Evolutionary conservation across 1,140 invertebrate genomes (phyloP), one percentile per base, ranked within the genome.

Genomic region (Cotesia chilonis): DNA sequence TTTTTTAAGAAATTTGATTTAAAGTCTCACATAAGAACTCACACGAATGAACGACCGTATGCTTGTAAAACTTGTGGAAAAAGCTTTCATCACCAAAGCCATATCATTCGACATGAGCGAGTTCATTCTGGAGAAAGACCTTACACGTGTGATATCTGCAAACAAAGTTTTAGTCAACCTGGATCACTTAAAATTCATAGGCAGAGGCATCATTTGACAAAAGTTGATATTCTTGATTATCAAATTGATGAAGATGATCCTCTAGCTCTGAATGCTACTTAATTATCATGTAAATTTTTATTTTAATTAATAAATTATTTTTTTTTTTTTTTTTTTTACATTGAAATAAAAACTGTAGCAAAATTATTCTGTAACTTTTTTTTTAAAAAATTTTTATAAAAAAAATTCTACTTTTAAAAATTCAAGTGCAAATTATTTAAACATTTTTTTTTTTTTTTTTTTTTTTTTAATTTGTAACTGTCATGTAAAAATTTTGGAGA

Each of bases 1-100:
- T 86, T 86, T 65, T 85, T 85, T 70, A 85, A 86, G n/a, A 84
- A 82, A 36, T 84, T 83, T 28, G 84, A 85, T 51, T 66, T 87
- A 14, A 87, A 86, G 66, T 86, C 82, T 37, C 87, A 88, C 37
- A 78, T 71, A 17, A 78, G 87, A 68, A 86, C 84, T 4, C 89
- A 90, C 73, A 85, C 86, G n/a, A 86, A 89, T 7, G 88, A 89
- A 74, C 82, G 87, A 69, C 88, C 89, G 0, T 89, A 88, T 74
- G 77, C 85, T 12, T 91, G 90, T 76, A 82, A 78, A 5, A 78
- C 81, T 3, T 91, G 90, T 75, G 88, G 87, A 1, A 88, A 89
- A 68, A 78, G 84, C 2, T 91, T 91, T 79, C 82, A 82, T 69
- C 80, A 85, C 74, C 79, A 80, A 37, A 85, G 84, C 67, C 83